phyloP scores from a whole-genome alignment of 2,888 invertebrate species.

The Phoenoteleia sp. region DNA sequence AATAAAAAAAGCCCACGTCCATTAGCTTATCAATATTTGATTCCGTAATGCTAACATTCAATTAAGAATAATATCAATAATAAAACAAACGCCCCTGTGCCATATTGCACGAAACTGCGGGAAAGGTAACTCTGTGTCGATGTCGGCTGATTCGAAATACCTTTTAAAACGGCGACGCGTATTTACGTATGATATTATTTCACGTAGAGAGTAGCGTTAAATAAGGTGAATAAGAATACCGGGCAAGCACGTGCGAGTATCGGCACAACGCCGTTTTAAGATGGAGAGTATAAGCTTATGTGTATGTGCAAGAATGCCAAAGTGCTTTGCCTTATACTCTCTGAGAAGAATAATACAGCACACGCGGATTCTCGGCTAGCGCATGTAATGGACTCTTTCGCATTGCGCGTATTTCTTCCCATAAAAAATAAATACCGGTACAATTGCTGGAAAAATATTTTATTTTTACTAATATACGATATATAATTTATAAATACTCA shows the following conservation, averaged over 20 bases:
- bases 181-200: slow-evolving; percentile 78
- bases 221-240: slow-evolving; percentile 78
- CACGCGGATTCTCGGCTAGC: slow-evolving; percentile 62
- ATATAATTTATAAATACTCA: slow-evolving; percentile 4
- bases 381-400: slow-evolving; percentile 54
- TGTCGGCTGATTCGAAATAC: slow-evolving; percentile 76
- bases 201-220: slow-evolving; percentile 75
- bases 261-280: slow-evolving; percentile 41
- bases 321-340: slow-evolving; percentile 81
- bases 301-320: slow-evolving; percentile 72
- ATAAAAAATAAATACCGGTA: slow-evolving; percentile 46
- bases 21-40: slow-evolving; percentile 56
- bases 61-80: slow-evolving; percentile 47
- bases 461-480: slow-evolving; percentile 42
- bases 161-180: slow-evolving; percentile 75
- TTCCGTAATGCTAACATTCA: slow-evolving; percentile 42
- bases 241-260: slow-evolving; percentile 52
- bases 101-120: slow-evolving; percentile 28
- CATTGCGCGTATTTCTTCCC: slow-evolving; percentile 42
- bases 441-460: slow-evolving; percentile 43
- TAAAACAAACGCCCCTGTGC: slow-evolving; percentile 1
- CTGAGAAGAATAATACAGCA: slow-evolving; percentile 70
- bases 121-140: slow-evolving; percentile 37
- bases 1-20: background rate
- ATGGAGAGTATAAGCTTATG: slow-evolving; percentile 51